Evolutionary conservation across 92 coral and sea anemone genomes (phyloP), one percentile per base, ranked within the genome.

Genomic region (Epizoanthus stellaris): DNA sequence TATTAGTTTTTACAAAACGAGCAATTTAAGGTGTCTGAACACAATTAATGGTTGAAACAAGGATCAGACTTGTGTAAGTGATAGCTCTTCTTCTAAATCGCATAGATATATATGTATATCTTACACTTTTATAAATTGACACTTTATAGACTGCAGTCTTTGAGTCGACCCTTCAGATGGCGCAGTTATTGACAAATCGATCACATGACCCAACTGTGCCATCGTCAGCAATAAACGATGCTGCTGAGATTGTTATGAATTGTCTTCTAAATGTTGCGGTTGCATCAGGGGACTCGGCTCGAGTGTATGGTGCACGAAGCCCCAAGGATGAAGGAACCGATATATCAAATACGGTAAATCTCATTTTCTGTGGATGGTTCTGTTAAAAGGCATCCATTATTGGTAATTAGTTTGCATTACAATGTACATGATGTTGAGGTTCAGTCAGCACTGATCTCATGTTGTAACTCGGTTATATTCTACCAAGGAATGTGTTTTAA

Each of bases 211-310:
- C 69, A 59, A 76, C 69, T 9, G 57, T 76, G 38, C 82, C 82
- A 39, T 60, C 69, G 19, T 76, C 82, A 8, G 19, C 39, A 14
- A n/a, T 76, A 13, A 76, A 76, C 14, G 57, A 58, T 25, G 82
- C 69, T 4, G n/a, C 45, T 5, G 82, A 76, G 43, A 54, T 61
- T 15, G 67, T 60, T 17, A 56, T 39, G 6, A 76, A 49, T 20
- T 60, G 82, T n/a, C 82, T 76, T 7, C 4, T 76, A 5, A 76
- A 76, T 40, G 82, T 76, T 21, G 13, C 42, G 19, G 60, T 68
- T 5, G 82, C 82, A 39, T 60, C 82, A 16, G 82, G 82, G 19
- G 56, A 76, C 34, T 76, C 82, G n/a, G 82, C 82, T 49, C 56
- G 69, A 76, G 69, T 59, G 14, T 76, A 58, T 76, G 67, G 25